Percentiles rank a stretch among this genome's conserved stretches.
Conservation (phyloP, 2,113 vertebrate species). For the Trinectes maculatus region DNA sequence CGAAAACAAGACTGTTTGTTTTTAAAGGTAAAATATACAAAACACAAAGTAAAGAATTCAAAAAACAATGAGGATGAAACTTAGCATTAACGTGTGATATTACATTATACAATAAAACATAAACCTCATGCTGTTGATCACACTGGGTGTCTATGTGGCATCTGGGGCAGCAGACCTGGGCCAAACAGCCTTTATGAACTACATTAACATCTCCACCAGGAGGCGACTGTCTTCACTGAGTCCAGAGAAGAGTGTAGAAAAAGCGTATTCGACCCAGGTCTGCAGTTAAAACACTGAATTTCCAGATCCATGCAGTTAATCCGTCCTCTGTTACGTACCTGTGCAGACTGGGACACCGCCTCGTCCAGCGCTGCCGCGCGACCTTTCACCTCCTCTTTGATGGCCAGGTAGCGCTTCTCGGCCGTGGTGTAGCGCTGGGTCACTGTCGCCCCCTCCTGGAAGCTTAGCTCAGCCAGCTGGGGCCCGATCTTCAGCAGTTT, state of each 20-base stretch:
- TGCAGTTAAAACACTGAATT: background rate
- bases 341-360: conserved; percentile 92
- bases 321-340: conserved; percentile 81
- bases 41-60: background rate
- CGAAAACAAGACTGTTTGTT: conserved; percentile 3
- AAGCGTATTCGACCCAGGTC: conserved; percentile 21
- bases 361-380: conserved; percentile 90
- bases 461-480: conserved; percentile 91
- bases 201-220: too few species aligned
- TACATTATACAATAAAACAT: background rate
- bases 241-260: too few species aligned
- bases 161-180: conserved; percentile 25
- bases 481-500: conserved; percentile 98
- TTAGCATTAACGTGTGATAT: background rate
- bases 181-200: conserved; percentile 15
- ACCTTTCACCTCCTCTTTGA: conserved; percentile 94
- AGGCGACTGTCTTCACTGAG: too few species aligned
- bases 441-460: conserved; percentile 88
- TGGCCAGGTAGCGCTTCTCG: conserved; percentile 86
- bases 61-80: background rate
- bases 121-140: conserved; percentile 43
- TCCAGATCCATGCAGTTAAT: background rate
- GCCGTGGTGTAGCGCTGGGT: conserved; percentile 86
- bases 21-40: background rate
- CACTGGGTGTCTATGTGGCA: background rate